Evolutionary conservation across 2,888 invertebrate species (phyloP), one percentile per base, ranked within the genome.

Genomic region (Chrysolina haemoptera): DNA sequence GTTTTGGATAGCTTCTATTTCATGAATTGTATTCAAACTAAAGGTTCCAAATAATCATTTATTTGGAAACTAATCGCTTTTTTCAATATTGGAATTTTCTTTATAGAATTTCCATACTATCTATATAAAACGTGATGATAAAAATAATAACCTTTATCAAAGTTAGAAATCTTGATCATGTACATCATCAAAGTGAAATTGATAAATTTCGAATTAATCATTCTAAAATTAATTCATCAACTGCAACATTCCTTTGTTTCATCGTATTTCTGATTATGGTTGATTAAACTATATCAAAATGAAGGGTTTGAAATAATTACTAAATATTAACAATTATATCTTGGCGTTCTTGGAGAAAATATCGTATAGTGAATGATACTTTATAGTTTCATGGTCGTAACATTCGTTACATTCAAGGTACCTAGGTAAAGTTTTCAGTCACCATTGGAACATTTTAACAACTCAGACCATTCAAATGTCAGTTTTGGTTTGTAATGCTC

Each of bases 131-230:
- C 35, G 8, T 8, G 35, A 16, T 16, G 0, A 0, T 1, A 16
- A 48, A 6, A 48, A 48, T 10, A 48, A 16, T 16, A 48, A 6
- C 16, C 6, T 48, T 3, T 16, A 16, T 16, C 16, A 48, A 16
- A 48, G 16, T 1, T 48, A 16, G 9, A 16, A 16, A 53, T 53
- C 18, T 20, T 11, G 20, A 9, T 27, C 8, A 35, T 27, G 11
- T 22, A n/a, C 59, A 16, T 35, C 27, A n/a, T n/a, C 71, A 77
- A 62, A 78, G 80, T 20, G 27, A 59, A 59, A 59, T 27, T 59
- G 1, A 20, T 53, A 20, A 53, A 53, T 53, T 53, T 53, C 20
- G 12, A 20, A n/a, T 22, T 59, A 59, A 59, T 59, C 27, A n/a
- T 8, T 27, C 6, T 35, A 8, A 0, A 12, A 14, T 46, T 46